phyloP scores from a whole-genome alignment of 1,140 invertebrate species.

The Venturia canescens region DNA sequence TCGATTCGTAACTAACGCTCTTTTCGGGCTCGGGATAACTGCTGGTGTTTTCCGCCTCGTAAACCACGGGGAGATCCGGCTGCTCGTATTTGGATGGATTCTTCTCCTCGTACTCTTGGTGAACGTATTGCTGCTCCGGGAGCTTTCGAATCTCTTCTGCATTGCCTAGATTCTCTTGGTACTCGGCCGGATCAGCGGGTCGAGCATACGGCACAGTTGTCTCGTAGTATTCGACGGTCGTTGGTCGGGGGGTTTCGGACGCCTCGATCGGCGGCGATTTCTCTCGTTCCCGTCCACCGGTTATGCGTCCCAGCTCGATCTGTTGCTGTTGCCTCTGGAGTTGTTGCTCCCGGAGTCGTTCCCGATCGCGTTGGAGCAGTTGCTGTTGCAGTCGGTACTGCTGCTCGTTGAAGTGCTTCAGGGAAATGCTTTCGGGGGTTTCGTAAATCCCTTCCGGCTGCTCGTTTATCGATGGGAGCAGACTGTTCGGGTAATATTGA shows the following conservation, averaged over 20 bases:
- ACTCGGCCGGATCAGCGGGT: not conserved
- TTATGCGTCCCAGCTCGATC: conserved; percentile 65
- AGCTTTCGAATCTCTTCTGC: not conserved
- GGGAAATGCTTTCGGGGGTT: conserved; percentile 71
- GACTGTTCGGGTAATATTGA: conserved; percentile 53
- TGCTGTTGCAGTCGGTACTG: conserved; percentile 72
- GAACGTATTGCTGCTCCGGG: not conserved
- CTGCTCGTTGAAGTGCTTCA: conserved; percentile 74
- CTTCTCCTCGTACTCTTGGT: conserved; percentile 8
- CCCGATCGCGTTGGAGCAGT: conserved; percentile 68
- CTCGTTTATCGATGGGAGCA: conserved; percentile 54
- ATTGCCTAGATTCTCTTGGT: not conserved
- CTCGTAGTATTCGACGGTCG: conserved; percentile 34
- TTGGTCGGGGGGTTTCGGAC: conserved; percentile 52
- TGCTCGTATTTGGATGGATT: not conserved
- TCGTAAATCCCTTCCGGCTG: conserved; percentile 67
- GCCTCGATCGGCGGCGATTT: conserved; percentile 45
- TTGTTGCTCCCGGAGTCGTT: conserved; percentile 67
- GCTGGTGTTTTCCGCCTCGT: not conserved
- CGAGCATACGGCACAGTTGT: not conserved
- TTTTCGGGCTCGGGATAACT: not conserved
- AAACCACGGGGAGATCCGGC: not conserved
- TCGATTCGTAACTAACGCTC: not conserved
- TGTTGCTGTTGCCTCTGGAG: conserved; percentile 64
- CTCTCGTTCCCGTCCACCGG: conserved; percentile 61